These are phyloP conservation scores for Chesias legatella DNA, from an alignment of 2,888 invertebrate species.

Conservation along the genomic window DNA sequence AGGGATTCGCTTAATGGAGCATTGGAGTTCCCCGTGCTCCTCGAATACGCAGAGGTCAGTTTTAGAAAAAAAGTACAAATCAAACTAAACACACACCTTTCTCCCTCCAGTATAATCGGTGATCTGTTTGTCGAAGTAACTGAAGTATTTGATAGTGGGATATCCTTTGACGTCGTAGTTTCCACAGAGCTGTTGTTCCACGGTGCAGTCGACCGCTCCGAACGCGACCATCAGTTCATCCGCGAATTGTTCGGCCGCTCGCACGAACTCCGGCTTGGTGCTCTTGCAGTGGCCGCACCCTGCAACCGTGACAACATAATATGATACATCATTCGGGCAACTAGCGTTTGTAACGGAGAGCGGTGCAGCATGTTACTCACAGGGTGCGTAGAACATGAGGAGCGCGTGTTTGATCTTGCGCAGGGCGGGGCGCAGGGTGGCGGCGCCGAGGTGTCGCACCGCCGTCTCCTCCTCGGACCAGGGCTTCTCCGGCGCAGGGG, in stretches of 20 bases:
- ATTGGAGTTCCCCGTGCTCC: too few relatives aligned
- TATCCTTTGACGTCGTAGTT: slow-evolving; percentile 88
- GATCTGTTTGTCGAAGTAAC: slow-evolving; percentile 86
- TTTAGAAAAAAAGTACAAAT: neutral
- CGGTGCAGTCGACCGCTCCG: slow-evolving; percentile 91
- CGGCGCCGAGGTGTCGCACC: slow-evolving; percentile 88
- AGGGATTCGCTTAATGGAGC: too few relatives aligned
- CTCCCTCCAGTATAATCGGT: slow-evolving; percentile 87
- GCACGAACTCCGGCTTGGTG: slow-evolving; percentile 87
- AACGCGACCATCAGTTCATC: slow-evolving; percentile 89
- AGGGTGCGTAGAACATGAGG: slow-evolving; percentile 96
- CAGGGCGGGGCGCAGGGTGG: slow-evolving; percentile 85
- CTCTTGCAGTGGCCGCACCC: slow-evolving; percentile 96
- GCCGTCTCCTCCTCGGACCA: slow-evolving; percentile 89
- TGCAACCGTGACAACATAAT: too few relatives aligned
- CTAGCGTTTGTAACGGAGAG: too few relatives aligned
- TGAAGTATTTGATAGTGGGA: slow-evolving; percentile 93
- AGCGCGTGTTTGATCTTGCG: slow-evolving; percentile 93
- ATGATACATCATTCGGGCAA: too few relatives aligned
- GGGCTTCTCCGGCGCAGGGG: slow-evolving; percentile 88
- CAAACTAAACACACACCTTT: slow-evolving; percentile 68
- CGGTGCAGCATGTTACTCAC: too few relatives aligned
- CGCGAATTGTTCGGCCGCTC: slow-evolving; percentile 86
- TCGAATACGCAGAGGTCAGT: too few relatives aligned
- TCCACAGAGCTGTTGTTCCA: slow-evolving; percentile 82